phyloP scores from a whole-genome alignment of 2,113 vertebrate genomes.

The Syngnathus scovelli region DNA sequence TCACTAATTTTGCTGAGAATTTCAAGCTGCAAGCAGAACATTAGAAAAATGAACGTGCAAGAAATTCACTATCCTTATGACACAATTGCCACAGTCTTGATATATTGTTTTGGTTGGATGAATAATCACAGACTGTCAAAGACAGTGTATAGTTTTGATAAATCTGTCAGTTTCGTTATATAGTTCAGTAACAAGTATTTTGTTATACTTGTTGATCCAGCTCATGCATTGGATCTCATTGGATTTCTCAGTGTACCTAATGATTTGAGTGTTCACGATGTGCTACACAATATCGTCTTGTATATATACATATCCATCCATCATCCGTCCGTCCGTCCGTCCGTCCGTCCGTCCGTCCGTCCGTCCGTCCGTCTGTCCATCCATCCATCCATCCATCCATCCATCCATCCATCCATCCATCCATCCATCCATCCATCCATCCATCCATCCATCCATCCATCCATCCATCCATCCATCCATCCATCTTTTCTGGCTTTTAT shows the following conservation, averaged over 20 bases:
- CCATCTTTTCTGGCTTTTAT: not conserved
- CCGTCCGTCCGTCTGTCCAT: too few species aligned
- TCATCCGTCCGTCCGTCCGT: too few species aligned
- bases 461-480: too few species aligned
- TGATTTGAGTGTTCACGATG: not conserved
- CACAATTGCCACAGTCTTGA: not conserved
- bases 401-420: too few species aligned
- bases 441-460: too few species aligned
- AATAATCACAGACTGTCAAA: not conserved
- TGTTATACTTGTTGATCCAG: not conserved
- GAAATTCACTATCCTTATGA: not conserved
- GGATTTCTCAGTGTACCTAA: not conserved
- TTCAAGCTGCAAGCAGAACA: conserved; percentile 9
- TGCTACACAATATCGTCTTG: not conserved
- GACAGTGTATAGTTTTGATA: not conserved
- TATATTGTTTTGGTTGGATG: not conserved
- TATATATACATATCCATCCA: too few species aligned
- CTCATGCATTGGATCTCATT: not conserved
- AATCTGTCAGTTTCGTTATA: not conserved
- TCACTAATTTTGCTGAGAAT: conserved; percentile 32
- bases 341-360: too few species aligned
- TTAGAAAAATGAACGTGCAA: not conserved
- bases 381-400: too few species aligned
- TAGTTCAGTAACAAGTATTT: not conserved
- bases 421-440: too few species aligned